A percentile compares a stretch with the other conserved stretches of the same genome.
Conservation (phyloP, 2,888 invertebrate species). For the Diloba caeruleocephala region DNA sequence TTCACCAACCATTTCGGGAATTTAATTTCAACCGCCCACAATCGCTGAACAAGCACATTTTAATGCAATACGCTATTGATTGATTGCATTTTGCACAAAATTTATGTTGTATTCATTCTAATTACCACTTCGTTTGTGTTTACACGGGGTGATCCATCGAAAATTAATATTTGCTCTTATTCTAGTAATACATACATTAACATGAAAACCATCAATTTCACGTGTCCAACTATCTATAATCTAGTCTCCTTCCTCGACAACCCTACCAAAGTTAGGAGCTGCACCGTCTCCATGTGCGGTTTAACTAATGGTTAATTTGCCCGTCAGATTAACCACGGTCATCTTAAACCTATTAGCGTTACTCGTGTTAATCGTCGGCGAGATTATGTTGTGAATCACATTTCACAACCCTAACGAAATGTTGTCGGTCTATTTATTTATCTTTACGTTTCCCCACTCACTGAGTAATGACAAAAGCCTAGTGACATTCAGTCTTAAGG, state of each 20-base stretch:
- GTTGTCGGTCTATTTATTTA: conserved; percentile 30
- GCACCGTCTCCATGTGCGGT: conserved; percentile 69
- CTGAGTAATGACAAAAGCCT: not conserved
- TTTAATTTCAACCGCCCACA: too few relatives aligned
- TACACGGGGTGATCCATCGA: too few relatives aligned
- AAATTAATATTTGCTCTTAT: too few relatives aligned
- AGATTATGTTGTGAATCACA: conserved; percentile 72
- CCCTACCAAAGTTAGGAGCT: conserved; percentile 41
- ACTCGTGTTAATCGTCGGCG: conserved; percentile 68
- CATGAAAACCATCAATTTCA: too few relatives aligned
- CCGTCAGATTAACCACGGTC: conserved; percentile 73
- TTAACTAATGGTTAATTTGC: conserved; percentile 74
- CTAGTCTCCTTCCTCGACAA: conserved; percentile 17
- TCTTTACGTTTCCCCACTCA: conserved; percentile 3
- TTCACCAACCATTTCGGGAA: too few relatives aligned
- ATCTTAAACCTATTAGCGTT: conserved; percentile 75
- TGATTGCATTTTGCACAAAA: too few relatives aligned
- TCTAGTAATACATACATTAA: too few relatives aligned
- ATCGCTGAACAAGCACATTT: too few relatives aligned
- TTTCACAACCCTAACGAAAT: conserved; percentile 48
- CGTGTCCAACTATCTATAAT: too few relatives aligned
- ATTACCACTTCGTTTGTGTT: too few relatives aligned
- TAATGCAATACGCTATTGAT: too few relatives aligned
- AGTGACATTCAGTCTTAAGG: not conserved
- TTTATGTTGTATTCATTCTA: too few relatives aligned